Percentiles rank a stretch among this genome's conserved stretches.
Evolutionary conservation across 2,888 invertebrate species (phyloP).

Genomic region (Tricholauxania praeusta): DNA sequence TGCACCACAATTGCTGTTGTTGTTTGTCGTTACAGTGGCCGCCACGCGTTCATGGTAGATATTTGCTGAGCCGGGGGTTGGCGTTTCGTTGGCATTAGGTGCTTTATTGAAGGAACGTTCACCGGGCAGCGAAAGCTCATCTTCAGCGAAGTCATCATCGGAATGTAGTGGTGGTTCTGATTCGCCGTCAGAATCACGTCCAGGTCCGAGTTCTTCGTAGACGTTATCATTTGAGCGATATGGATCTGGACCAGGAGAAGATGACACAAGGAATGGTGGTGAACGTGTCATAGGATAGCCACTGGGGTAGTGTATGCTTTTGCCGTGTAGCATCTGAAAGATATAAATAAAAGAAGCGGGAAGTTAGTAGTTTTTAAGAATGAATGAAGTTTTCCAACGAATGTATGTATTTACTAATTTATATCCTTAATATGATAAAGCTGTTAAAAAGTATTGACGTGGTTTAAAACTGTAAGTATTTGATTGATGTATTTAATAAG

Average conservation of each 20-base stretch:
- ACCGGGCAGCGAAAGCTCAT: conserved; percentile 77
- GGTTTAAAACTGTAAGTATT: no score
- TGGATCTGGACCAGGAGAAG: conserved; percentile 77
- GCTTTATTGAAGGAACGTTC: conserved; percentile 65
- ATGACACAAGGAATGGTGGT: conserved; percentile 78
- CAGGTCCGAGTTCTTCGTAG: conserved; percentile 81
- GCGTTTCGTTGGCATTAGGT: conserved; percentile 39
- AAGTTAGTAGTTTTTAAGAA: no score
- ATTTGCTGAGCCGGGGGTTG: conserved; percentile 14
- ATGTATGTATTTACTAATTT: not conserved
- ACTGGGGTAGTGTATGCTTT: conserved; percentile 72
- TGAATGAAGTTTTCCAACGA: no score
- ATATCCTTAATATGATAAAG: not conserved
- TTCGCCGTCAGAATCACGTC: conserved; percentile 74
- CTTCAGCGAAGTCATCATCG: conserved; percentile 89
- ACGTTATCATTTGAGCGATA: conserved; percentile 78
- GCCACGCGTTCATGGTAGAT: conserved; percentile 26
- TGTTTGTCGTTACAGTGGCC: conserved; percentile 25
- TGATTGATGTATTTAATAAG: no score
- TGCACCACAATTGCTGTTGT: conserved; percentile 26
- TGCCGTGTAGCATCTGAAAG: conserved; percentile 59
- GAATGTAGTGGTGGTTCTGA: conserved; percentile 76
- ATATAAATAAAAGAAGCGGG: no score
- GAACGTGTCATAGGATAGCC: conserved; percentile 73
- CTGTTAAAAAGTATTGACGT: no score